Conservation (phyloP, 2,888 invertebrate genomes). For the Melitaea athalia region DNA sequence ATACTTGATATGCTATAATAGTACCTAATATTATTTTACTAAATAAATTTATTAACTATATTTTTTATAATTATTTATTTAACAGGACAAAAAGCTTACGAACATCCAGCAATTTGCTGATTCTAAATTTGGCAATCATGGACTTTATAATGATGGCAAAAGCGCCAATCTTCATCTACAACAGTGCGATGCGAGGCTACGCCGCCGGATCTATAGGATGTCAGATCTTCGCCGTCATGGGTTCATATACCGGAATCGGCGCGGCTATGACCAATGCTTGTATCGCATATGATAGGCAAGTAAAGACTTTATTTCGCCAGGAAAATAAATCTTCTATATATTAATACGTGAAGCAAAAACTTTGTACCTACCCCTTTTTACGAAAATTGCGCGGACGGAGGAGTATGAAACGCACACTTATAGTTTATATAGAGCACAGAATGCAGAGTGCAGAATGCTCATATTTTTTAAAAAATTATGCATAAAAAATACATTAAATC, state of each 20-base stretch:
- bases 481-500: too few species aligned
- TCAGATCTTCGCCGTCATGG: slow-evolving; percentile 88
- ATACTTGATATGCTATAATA: not conserved
- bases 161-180: slow-evolving; percentile 92
- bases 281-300: slow-evolving; percentile 90
- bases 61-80: slow-evolving; percentile 6
- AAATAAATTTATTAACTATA: not conserved
- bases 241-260: slow-evolving; percentile 90
- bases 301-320: not conserved
- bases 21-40: too few species aligned
- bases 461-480: too few species aligned
- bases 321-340: too few species aligned
- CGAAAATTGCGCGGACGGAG: too few species aligned
- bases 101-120: slow-evolving; percentile 92
- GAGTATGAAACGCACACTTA: too few species aligned
- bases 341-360: too few species aligned
- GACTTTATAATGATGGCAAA: slow-evolving; percentile 95
- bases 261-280: slow-evolving; percentile 91
- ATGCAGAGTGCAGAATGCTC: too few species aligned
- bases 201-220: slow-evolving; percentile 89
- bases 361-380: too few species aligned
- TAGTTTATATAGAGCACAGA: too few species aligned
- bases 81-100: slow-evolving; percentile 86
- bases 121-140: slow-evolving; percentile 90
- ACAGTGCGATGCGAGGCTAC: slow-evolving; percentile 90